Base-by-base conservation (phyloP, 1,140 invertebrate genomes). In the Neodiprion fabricii region DNA sequence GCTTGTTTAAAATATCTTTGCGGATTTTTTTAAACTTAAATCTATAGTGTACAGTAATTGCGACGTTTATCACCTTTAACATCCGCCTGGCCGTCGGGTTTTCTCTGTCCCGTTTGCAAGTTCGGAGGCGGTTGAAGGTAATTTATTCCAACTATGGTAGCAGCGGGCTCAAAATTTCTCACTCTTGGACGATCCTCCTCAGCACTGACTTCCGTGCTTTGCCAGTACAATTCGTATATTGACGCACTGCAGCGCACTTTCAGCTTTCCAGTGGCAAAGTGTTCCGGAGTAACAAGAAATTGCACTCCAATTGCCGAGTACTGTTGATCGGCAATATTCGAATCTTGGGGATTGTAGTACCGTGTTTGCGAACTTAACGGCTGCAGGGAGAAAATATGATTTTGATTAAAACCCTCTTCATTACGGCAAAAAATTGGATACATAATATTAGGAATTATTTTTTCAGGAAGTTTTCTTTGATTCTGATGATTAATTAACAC, bases 161-260 rank as follows among this genome's bases (percentile, higher is more conserved):
- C 85, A 8, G 80, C 81, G 14, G 83, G 84, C 70, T 84, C 85
- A 17, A 81, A 79, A 67, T 85, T 82, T 14, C 82, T 77, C 48
- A 82, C 75, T 70, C 81, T 85, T 0, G 83, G 83, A 69, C 85
- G 85, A 74, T 91, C 90, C 77, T 92, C 90, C 76, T 90, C 89
- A 1, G 89, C 87, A 75, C 89, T 90, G 75, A 91, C 90, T 82
- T 92, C 91, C 53, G 90, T 89, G 76, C 91, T 92, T 83, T 91
- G 89, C 86, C 90, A 90, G 81, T 92, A 92, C 75, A 92, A 88
- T 48, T 90, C 88, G 82, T 91, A 91, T 78, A 93, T 90, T 50
- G 89, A 90, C 1, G 92, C 91, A 65, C 90, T 91, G 78, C 92
- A 93, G 12, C 91, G 88, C 71, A 93, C 89, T 87, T 92, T 92